Conservation (phyloP, 1,140 invertebrate genomes). For the Trigoniulus corallinus region DNA sequence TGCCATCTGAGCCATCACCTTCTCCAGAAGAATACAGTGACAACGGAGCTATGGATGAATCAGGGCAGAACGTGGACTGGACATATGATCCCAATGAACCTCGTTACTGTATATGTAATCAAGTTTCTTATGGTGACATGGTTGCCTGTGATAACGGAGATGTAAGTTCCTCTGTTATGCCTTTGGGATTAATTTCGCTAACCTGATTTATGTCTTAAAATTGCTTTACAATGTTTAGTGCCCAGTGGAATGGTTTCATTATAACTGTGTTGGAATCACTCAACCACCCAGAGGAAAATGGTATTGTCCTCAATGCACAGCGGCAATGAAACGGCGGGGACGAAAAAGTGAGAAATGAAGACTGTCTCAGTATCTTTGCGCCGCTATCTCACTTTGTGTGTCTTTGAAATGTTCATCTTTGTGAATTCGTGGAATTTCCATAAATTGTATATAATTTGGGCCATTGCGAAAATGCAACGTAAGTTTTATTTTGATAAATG, state of each 20-base stretch:
- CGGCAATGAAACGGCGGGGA: conserved; percentile 65
- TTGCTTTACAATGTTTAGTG: conserved; percentile 42
- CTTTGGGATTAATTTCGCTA: conserved; percentile 4
- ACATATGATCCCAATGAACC: conserved; percentile 83
- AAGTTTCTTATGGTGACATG: conserved; percentile 98
- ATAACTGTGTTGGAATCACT: conserved; percentile 87
- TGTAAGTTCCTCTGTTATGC: conserved; percentile 35
- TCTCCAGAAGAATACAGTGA: conserved; percentile 26
- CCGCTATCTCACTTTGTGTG: no score
- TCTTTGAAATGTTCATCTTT: no score
- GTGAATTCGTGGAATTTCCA: no score
- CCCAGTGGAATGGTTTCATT: conserved; percentile 97
- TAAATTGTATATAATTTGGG: no score
- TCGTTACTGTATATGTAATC: conserved; percentile 92
- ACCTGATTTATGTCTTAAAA: conserved; percentile 4
- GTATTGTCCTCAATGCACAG: conserved; percentile 90
- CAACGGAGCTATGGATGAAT: conserved; percentile 27
- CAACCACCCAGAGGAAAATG: conserved; percentile 94
- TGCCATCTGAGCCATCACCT: conserved; percentile 13
- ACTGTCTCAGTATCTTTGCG: no score
- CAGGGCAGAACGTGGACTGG: conserved; percentile 40
- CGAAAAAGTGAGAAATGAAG: conserved; percentile 5
- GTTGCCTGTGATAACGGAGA: conserved; percentile 96
- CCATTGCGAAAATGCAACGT: no score
- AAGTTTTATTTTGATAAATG: no score